Evolutionary conservation across 2,888 invertebrate species (phyloP).

Genomic region (Platerodrilus igneus): DNA sequence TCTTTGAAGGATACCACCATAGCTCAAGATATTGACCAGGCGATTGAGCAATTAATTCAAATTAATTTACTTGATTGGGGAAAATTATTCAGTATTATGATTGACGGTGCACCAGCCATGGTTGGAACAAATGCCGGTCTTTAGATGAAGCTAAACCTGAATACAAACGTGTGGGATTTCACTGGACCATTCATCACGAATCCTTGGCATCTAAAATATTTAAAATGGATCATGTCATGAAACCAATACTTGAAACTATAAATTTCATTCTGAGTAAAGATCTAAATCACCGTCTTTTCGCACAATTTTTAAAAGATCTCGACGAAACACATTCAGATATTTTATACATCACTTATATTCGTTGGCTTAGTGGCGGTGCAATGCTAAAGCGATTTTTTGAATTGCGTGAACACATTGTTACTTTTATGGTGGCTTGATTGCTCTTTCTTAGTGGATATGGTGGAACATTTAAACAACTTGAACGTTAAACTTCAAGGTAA

Average conservation of each 20-base stretch:
- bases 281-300: no score
- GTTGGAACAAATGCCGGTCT: neutral
- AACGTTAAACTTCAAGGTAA: no score
- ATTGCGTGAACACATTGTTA: no score
- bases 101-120: neutral
- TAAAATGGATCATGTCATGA: conserved; percentile 2
- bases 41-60: neutral
- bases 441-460: no score
- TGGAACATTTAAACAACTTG: no score
- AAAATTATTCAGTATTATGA: no score
- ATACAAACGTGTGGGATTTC: neutral
- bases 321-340: no score
- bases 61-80: neutral
- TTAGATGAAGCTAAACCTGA: neutral
- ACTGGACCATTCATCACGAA: neutral
- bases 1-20: neutral
- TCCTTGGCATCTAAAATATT: neutral
- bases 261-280: conserved; percentile 24
- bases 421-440: no score
- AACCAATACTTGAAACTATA: neutral
- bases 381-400: no score
- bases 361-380: no score
- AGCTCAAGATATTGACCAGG: neutral
- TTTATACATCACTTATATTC: no score
- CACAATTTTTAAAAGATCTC: no score